Base-by-base conservation (phyloP, 1,140 invertebrate genomes). In the Zeugodacus cucurbitae region DNA sequence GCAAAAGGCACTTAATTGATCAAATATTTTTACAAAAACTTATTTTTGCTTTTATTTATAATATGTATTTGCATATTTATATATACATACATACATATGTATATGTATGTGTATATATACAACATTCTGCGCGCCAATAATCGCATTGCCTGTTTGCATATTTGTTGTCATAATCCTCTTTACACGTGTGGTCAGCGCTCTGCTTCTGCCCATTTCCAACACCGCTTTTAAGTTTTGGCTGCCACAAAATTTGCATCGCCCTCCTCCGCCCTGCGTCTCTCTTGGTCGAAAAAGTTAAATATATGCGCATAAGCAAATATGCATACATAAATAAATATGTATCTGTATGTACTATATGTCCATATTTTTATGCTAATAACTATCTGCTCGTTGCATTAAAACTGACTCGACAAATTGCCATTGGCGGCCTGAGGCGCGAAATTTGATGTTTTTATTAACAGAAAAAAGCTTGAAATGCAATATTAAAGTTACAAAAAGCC, bases 141-240 rank as follows among this genome's bases (percentile, higher is more conserved):
- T 62, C 58, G 58, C 17, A 22, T 62, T 54, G 48, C 34, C 10
- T 54, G 37, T 29, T 3, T 54, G 37, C n/a, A 82, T 82, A 11
- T 44, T 82, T 37, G 22, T 48, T 82, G 41, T 20, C 74, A 82
- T 74, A 74, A 74, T 74, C 67, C 67, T 74, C 14, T 74, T 74
- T 74, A 41, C 34, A 74, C 67, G 32, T 41, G 34, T 17, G 58
- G 17, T 37, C 32, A 74, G 22, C 20, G 3, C 67, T 74, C n/a
- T 64, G 41, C 6, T 5, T 41, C 29, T 17, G 6, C 26, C 34
- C 26, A n/a, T n/a, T 20, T 34, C 17, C 14, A 34, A 54, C 48
- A 20, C 1, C 34, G 67, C 34, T 74, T 41, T 74, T 41, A 74
- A 74, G 14, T 74, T 74, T 32, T n/a, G 34, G 34, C 17, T 74